Conservation (phyloP, 2,797 vertebrate species). For the Bovichtus diacanthus region DNA sequence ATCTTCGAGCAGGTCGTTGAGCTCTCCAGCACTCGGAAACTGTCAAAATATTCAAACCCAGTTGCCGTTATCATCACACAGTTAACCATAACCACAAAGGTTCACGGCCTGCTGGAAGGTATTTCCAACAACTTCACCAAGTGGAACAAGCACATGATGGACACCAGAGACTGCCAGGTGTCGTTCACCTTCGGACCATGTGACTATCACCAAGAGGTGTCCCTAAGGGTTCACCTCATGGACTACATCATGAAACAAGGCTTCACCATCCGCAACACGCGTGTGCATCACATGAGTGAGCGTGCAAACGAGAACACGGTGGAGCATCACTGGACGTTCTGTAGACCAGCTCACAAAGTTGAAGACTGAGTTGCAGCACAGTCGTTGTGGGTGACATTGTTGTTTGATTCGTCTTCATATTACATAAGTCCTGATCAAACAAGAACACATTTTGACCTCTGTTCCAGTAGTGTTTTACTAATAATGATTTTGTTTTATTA, state of each 20-base stretch:
- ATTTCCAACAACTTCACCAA: conserved; percentile 98
- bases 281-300: conserved; percentile 99
- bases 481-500: background rate
- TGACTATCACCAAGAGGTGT: conserved; percentile 98
- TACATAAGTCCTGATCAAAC: conserved; percentile 4
- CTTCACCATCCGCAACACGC: conserved; percentile 96
- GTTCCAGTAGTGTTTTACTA: conserved; percentile 20
- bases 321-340: conserved; percentile 99
- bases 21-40: conserved; percentile 97
- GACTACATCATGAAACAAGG: conserved; percentile 99
- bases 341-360: conserved; percentile 94
- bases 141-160: conserved; percentile 99
- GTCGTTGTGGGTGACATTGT: conserved; percentile 6
- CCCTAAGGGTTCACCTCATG: conserved; percentile 96
- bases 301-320: conserved; percentile 99
- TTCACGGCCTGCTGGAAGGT: conserved; percentile 94
- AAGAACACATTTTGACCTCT: background rate
- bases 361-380: conserved; percentile 88
- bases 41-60: conserved; percentile 98
- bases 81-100: conserved; percentile 96
- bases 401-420: conserved; percentile 42
- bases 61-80: conserved; percentile 99
- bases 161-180: conserved; percentile 98
- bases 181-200: conserved; percentile 99
- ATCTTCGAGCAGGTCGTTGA: conserved; percentile 98